Conservation (phyloP, 2,797 vertebrate species). For the Mus minutoides region DNA sequence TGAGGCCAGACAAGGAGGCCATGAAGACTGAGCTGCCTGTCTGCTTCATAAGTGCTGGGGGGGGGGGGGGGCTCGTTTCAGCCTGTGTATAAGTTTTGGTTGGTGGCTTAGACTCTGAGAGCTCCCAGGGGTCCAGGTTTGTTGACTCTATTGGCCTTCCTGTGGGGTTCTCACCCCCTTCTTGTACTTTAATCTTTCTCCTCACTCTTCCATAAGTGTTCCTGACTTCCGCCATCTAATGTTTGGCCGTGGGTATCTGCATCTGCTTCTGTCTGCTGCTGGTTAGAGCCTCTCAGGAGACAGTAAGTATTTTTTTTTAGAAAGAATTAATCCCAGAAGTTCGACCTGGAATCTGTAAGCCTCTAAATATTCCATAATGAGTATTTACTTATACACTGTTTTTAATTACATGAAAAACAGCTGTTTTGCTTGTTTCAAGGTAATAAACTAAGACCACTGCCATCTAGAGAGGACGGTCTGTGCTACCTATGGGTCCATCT, state of each 20-base stretch:
- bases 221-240: not conserved
- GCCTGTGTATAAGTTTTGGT: not conserved
- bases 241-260: not conserved
- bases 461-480: not conserved
- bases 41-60: not conserved
- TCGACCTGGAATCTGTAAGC: not conserved
- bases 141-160: not conserved
- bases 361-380: not conserved
- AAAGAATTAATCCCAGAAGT: constrained; percentile 26
- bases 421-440: constrained; percentile 34
- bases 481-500: not conserved
- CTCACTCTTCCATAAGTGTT: not conserved
- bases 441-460: not conserved
- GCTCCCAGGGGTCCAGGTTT: not conserved
- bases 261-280: not conserved
- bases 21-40: not conserved
- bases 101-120: too few relatives aligned
- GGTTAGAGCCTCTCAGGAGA: not conserved
- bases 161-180: not conserved
- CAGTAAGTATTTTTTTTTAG: not conserved
- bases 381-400: constrained; percentile 28
- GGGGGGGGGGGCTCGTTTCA: not conserved
- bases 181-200: not conserved
- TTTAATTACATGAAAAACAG: constrained; percentile 44
- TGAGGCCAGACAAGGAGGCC: not conserved